phyloP scores from a whole-genome alignment of 1,140 invertebrate species.

The Drosophila watanabei region DNA sequence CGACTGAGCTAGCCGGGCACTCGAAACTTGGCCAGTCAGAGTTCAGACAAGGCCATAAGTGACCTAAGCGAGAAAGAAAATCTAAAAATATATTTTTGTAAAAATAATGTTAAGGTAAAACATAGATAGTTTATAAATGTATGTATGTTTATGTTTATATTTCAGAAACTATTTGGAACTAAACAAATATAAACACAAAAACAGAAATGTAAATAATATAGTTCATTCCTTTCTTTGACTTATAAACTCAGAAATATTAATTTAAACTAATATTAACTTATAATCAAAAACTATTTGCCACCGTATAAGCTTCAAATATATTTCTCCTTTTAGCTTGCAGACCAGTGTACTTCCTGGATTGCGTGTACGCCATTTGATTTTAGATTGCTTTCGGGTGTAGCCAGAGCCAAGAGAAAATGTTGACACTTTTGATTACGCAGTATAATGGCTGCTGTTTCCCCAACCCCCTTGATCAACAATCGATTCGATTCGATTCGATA shows the following conservation, averaged over 20 bases:
- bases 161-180: not conserved
- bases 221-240: not conserved
- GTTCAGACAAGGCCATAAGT: not conserved
- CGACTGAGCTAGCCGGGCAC: constrained; percentile 94
- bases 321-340: not conserved
- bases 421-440: constrained; percentile 49
- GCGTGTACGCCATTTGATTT: constrained; percentile 44
- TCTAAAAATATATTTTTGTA: not conserved
- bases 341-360: constrained; percentile 17
- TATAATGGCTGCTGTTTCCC: constrained; percentile 21
- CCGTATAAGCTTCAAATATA: no score
- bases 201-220: not conserved
- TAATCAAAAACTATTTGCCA: not conserved
- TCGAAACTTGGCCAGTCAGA: accelerated
- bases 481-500: constrained; percentile 16
- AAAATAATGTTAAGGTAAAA: not conserved
- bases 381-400: constrained; percentile 40
- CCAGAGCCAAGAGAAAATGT: constrained; percentile 38
- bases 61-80: no score
- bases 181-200: not conserved
- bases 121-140: not conserved
- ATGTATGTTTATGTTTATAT: not conserved
- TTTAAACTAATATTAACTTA: no score
- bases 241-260: not conserved
- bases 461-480: constrained; percentile 13